Base-by-base conservation (phyloP, 2,888 invertebrate genomes). In the Drosophila demipolita region DNA sequence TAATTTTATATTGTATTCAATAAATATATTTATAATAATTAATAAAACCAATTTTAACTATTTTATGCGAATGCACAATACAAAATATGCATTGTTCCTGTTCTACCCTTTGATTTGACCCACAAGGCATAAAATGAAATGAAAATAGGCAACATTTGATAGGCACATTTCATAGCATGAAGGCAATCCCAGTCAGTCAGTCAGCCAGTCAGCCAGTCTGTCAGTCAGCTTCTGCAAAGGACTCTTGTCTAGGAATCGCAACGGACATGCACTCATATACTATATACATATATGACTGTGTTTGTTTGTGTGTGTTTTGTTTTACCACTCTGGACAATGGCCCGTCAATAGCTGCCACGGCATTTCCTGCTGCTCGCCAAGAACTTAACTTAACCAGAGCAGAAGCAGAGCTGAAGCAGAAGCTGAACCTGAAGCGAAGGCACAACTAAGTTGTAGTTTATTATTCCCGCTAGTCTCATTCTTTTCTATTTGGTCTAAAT, bases 401-500 rank as follows among this genome's bases (percentile, higher is more conserved):
- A 20, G 20, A 23, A 12, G 6, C 42, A 6, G 20, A 45, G 17
- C 33, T 5, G 7, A 11, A 29, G 54, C 57, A 50, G 29, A 59
- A 45, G 36, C 36, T 29, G 17, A 17, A 20, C 50, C 67, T 29
- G 20, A 55, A 54, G n/a, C 40, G 12, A 17, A 38, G 60, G 45
- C 55, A 61, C 42, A 66, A 61, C 74, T 66, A 65, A 54, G 59
- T 67, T 82, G 83, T 82, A 83, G 89, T 91, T 90, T 87, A 91
- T 90, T 89, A 90, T 88, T 90, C 91, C 91, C 89, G 78, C 87
- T 80, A 78, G 87, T 73, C 83, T 80, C 82, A 81, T 89, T 90
- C 82, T 87, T 87, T 84, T 82, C 86, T 88, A 89, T 91, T 90
- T 84, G 88, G 80, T 91, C 82, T 90, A 90, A 83, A 91, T 88